Base-by-base conservation (phyloP, 2,888 invertebrate genomes). In the Pterostichus madidus region DNA sequence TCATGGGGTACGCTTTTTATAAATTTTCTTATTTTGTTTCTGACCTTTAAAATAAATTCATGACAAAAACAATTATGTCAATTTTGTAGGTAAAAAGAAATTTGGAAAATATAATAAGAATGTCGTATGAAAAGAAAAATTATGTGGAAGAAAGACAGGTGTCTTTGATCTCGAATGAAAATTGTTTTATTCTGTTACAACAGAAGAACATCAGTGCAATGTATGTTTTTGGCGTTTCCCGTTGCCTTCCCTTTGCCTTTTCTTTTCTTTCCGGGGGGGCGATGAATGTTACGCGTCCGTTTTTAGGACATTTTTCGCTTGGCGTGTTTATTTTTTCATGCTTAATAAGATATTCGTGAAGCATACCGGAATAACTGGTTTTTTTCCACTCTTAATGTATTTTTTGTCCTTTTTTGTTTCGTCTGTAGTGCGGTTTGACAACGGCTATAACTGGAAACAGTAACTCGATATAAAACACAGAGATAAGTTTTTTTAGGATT, bases 321-420 rank as follows among this genome's bases (percentile, higher is more conserved):
- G 71, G 80, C 46, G 75, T 80, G 80, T 80, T 75, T 81, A 81
- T 81, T 75, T 75, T 81, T 75, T 81, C 81, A 81, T 81, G 81
- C 81, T 81, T 75, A 75, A 75, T 81, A 75, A 81, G 81, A 75
- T 81, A 81, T 81, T 81, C 75, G 73, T 35, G 61, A 75, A 32
- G 81, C 81, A 80, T 73, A 71, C 56, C 73, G 44, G 71, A 75
- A 81, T 81, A 81, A 81, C 81, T 59, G 56, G 39, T 46, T 56
- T 75, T 61, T 75, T 56, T 68, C 80, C 80, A 52, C 78, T 61
- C 76, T 78, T 61, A 78, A 78, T 78, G 78, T 32, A 77, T 68
- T 80, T 80, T 80, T 80, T 71, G 53, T 73, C 39, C 59, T 24
- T 56, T 68, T 80, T 80, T 80, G 68, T 44, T 53, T 61, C 49